A percentile compares a stretch with the other conserved stretches of the same genome.
Conservation (phyloP, 2,888 invertebrate species). For the Luperina nickerlii region DNA sequence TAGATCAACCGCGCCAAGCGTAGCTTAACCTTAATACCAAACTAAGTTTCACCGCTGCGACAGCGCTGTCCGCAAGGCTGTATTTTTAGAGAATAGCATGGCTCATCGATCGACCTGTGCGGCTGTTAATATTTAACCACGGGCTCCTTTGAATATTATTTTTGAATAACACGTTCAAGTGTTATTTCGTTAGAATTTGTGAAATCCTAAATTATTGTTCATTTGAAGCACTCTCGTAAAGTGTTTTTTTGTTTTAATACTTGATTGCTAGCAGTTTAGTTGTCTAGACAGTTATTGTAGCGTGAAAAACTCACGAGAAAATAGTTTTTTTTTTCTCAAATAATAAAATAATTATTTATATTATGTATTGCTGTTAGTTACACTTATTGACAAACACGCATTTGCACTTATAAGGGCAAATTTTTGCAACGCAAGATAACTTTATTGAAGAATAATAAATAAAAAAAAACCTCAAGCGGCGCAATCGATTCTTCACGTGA, state of each 20-base stretch:
- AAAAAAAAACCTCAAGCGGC: too few relatives aligned
- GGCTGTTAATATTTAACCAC: too few relatives aligned
- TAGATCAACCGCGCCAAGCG: too few relatives aligned
- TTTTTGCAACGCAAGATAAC: too few relatives aligned
- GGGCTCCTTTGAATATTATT: too few relatives aligned
- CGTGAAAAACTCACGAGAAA: not conserved
- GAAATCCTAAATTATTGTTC: slow-evolving; percentile 1
- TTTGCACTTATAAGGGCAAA: not conserved
- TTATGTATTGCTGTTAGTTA: not conserved
- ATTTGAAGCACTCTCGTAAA: not conserved
- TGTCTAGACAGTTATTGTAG: slow-evolving; percentile 17
- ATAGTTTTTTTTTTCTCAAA: not conserved
- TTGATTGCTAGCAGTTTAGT: slow-evolving; percentile 15
- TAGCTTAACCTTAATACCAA: too few relatives aligned
- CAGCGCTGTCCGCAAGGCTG: too few relatives aligned
- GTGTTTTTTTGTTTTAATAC: not conserved
- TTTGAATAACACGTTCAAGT: not conserved
- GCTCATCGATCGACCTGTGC: too few relatives aligned
- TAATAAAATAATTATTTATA: not conserved
- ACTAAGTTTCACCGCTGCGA: too few relatives aligned
- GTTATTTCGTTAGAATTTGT: not conserved
- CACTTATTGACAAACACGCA: not conserved
- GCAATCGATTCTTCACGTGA: too few relatives aligned
- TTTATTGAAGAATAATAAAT: too few relatives aligned
- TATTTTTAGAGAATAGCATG: too few relatives aligned